Base-by-base conservation (phyloP, 2,113 vertebrate genomes). In the Crotalus helleri region DNA sequence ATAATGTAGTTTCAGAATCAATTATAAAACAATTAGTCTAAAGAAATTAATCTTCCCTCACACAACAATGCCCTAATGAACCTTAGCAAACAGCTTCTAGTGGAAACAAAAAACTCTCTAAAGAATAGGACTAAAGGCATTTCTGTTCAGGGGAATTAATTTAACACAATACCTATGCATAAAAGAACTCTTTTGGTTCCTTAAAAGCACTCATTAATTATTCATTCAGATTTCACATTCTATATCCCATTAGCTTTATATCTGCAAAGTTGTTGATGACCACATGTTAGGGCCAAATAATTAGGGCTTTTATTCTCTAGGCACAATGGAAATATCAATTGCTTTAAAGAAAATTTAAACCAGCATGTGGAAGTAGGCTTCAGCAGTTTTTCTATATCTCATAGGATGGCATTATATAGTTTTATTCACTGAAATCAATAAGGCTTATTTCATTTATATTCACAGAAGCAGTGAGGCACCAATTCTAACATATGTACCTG, bases 1-100 rank as follows among this genome's bases (percentile, higher is more conserved):
- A 90, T 90, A 81, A 89, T 90, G 89, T 87, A 11, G n/a, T 90
- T 93, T 93, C 81, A 90, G 74, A 87, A 90, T 93, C 92, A 93
- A 93, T 93, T 93, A 90, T 64, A 55, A 93, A 87, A 64, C 92
- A 93, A 93, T 93, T 93, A 93, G 89, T 64, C n/a, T 64, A 85
- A 90, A 51, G 92, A 90, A 93, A 93, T 93, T 93, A 93, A 93
- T 93, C 92, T 93, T 93, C 55, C 44, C 81, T 64, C 88, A 93
- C 92, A 93, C 57, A 90, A 54, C 88, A 87, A 87, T 64, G 49
- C 81, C 92, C 89, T 69, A 64, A 90, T 93, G 88, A 69, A 90
- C 81, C 64, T 90, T 58, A 54, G 89, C 92, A 93, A 90, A 64
- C 49, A 90, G 81, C 24, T 61, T 86, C 57, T 87, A 61, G 49